Evolutionary conservation across 2,113 vertebrate species (phyloP), one percentile per base, ranked within the genome.

Genomic region (Eonycteris spelaea): DNA sequence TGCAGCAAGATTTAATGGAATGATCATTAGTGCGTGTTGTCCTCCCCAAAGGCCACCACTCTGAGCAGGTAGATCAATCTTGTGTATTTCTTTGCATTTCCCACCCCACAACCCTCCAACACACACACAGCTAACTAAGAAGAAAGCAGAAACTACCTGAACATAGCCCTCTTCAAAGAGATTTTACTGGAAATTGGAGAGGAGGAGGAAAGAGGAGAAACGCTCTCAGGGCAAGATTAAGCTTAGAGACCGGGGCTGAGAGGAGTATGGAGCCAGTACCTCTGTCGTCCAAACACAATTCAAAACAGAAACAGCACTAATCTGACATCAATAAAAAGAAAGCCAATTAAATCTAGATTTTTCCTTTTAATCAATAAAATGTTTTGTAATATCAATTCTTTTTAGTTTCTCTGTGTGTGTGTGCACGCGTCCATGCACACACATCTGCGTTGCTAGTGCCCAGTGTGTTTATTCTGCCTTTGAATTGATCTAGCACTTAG

Each of bases 361-460:
- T 67, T 79, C 33, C 43, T 93, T 78, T 92, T 26, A 18, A 40
- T 78, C 35, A 40, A 28, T 57, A 57, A 61, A 71, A 26, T 33
- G 30, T 59, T 73, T 61, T 45, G 22, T 59, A 67, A 40, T 68
- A 38, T 13, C 5, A 59, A 19, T 30, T 75, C 33, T 45, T 93
- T 51, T 61, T 35, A 73, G 38, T 43, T 73, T 77, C 1, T 55
- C 0, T 68, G 10, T 55, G 22, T 59, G 14, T 43, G 5, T 21
- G 38, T 68, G 7, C 43, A 35, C 19, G 63, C 53, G 26, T 15
- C 6, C 14, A 9, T 7, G 22, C 0, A 21, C 26, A 48, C 33
- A 10, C 5, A 28, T 14, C 16, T 33, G 4, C 5, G 7, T 21
- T 75, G 9, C 26, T 33, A 1, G 26, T 38, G 14, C 0, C 45